These are phyloP conservation scores for Auanema sp. DNA, from an alignment of 2,888 invertebrate species.

Conservation along the genomic window DNA sequence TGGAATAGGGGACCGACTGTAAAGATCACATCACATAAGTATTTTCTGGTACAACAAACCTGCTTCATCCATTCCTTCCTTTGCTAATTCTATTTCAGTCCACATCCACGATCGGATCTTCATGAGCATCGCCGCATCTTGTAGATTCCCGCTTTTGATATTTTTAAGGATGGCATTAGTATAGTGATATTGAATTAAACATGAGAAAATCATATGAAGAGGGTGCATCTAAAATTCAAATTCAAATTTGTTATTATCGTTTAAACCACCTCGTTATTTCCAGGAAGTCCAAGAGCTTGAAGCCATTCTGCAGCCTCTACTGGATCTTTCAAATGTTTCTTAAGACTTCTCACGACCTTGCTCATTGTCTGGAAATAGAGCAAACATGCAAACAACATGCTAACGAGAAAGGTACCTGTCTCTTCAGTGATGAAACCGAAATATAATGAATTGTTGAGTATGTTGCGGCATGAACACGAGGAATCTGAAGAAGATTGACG, in stretches of 20 bases:
- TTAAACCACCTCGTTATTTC: background rate
- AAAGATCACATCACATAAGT: no score
- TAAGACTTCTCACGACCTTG: background rate
- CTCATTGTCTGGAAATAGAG: background rate
- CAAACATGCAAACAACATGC: background rate
- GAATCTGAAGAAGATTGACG: background rate
- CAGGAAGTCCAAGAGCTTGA: background rate
- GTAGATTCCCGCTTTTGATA: background rate
- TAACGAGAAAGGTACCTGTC: background rate
- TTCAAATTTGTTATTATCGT: background rate
- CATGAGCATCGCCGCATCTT: background rate
- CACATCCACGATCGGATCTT: background rate
- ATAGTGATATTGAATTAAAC: background rate
- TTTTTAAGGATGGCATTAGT: background rate
- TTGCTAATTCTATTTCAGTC: background rate
- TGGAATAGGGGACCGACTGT: background rate
- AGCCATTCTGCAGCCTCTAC: background rate
- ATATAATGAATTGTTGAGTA: no score
- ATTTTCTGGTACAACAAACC: slow-evolving; percentile 3
- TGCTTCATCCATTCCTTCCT: slow-evolving; percentile 2
- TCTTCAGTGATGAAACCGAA: no score
- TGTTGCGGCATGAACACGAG: no score
- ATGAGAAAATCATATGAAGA: background rate
- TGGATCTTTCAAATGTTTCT: background rate
- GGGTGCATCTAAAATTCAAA: background rate